phyloP scores from a whole-genome alignment of 2,113 vertebrate species.

The Pica pica region DNA sequence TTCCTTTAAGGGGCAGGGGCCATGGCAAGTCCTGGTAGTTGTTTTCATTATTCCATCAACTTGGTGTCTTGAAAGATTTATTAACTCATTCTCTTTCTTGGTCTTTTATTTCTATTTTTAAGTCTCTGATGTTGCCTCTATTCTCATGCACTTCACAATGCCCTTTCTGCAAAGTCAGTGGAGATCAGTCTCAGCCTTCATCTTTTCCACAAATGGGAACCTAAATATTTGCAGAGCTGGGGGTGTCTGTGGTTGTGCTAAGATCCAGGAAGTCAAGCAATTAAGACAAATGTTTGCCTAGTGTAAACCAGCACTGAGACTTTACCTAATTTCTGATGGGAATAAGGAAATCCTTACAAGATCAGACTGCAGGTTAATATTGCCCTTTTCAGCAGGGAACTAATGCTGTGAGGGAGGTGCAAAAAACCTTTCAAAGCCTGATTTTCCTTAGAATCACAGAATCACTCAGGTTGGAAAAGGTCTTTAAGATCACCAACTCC shows the following conservation, averaged over 20 bases:
- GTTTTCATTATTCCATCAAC: conserved; percentile 24
- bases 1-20: conserved; percentile 8
- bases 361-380: neutral
- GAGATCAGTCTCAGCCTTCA: conserved; percentile 6
- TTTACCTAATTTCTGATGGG: neutral
- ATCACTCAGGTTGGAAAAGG: neutral
- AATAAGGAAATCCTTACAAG: conserved; percentile 14
- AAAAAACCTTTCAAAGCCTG: neutral
- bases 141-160: conserved; percentile 31
- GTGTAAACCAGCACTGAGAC: neutral
- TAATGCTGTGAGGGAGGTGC: neutral
- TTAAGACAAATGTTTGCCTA: neutral
- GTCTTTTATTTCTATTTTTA: conserved; percentile 40
- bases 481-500: neutral
- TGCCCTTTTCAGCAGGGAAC: neutral
- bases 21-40: neutral
- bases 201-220: neutral
- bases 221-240: neutral
- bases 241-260: neutral
- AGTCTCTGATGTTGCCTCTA: conserved; percentile 9
- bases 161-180: conserved; percentile 23
- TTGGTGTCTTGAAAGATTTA: conserved; percentile 42
- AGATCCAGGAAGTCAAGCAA: conserved; percentile 8
- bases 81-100: conserved; percentile 37
- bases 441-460: neutral